Evolutionary conservation across 1,140 invertebrate species (phyloP), one percentile per base, ranked within the genome.

Genomic region (Parapsyche elsis): DNA sequence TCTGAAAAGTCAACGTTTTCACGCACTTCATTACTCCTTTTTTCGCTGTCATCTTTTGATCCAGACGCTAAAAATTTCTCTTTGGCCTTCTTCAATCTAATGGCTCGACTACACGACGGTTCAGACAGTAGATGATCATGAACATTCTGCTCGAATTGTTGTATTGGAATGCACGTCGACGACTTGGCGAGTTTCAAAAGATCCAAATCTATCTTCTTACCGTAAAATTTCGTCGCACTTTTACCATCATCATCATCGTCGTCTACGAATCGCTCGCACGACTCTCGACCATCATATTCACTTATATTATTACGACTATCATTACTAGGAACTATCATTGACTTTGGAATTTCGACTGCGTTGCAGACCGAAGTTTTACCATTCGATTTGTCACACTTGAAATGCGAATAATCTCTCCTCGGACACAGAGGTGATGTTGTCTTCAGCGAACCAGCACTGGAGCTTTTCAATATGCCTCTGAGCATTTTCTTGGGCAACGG

Each of bases 71-170:
- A 80, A 84, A 90, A 90, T 59, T 89, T 87, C 84, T 90, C 88
- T 84, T 88, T 90, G 2, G 89, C 89, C 84, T 87, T 87, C 78
- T 88, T 86, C 24, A 90, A 74, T 81, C 86, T 88, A 14, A 86
- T 76, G 9, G 86, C 85, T 75, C 88, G 81, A 61, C 80, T 81
- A n/a, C 77, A 78, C 44, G 79, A 71, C 10, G 61, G 46, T 12
- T 59, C 38, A 10, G 61, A 59, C 10, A 59, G 44, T 5, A 73
- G 38, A 7, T 14, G 2, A 38, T 78, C 59, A 16, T 64, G 12
- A 38, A 44, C 16, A 38, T 81, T 59, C 0, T 64, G 53, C 24
- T 83, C 80, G 26, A 59, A 64, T 30, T 61, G 38, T n/a, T 79
- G 45, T 64, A 81, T 75, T 30, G 82, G 80, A 19, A 71, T 67